Percentiles rank a stretch among this genome's conserved stretches.
Evolutionary conservation across 1,140 invertebrate genomes (phyloP).

Genomic region (Pemphigus obesinymphae): DNA sequence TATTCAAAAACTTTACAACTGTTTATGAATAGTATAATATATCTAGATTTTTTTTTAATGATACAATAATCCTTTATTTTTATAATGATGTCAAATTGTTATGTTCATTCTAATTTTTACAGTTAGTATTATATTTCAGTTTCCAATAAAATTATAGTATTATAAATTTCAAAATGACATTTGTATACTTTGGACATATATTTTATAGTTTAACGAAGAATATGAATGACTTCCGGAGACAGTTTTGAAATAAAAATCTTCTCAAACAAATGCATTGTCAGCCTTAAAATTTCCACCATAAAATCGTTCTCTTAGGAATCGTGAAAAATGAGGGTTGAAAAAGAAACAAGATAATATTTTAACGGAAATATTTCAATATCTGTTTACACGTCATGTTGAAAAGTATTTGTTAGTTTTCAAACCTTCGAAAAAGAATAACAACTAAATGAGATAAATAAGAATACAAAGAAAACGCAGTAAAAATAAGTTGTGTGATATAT

Average conservation of each 20-base stretch:
- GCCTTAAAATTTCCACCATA: neutral
- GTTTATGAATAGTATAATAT: no score
- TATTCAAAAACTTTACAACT: no score
- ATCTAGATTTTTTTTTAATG: no score
- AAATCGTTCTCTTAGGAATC: neutral
- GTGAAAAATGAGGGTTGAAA: neutral
- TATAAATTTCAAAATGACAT: neutral
- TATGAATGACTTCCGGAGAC: neutral
- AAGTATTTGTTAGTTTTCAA: neutral
- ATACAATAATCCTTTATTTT: no score
- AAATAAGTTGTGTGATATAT: no score
- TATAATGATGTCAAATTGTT: no score
- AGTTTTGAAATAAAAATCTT: neutral
- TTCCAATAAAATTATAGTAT: neutral
- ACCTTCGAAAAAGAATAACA: neutral
- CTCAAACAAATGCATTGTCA: neutral
- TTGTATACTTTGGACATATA: neutral
- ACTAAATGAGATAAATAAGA: neutral
- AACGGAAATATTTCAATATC: neutral
- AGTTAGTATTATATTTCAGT: neutral
- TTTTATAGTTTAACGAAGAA: neutral
- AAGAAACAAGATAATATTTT: neutral
- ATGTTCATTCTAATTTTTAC: neutral
- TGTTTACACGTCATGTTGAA: neutral
- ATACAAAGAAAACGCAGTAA: no score